Conservation (phyloP, 2,113 vertebrate species). For the Scophthalmus maximus region DNA sequence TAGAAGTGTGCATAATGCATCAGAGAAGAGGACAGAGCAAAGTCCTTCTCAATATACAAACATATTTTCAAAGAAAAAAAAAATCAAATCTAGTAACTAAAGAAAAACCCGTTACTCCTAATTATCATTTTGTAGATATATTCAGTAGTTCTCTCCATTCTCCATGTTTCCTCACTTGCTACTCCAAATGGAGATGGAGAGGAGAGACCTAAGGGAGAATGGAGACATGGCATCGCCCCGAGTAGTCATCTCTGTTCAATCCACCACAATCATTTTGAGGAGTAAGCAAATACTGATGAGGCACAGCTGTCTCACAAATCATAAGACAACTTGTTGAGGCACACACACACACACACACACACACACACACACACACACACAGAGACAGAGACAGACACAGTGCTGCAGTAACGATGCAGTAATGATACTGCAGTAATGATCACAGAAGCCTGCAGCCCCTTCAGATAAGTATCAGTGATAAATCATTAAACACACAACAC, state of each 20-base stretch:
- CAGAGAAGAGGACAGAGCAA: slow-evolving; percentile 21
- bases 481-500: neutral
- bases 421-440: neutral
- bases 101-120: too few species aligned
- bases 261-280: neutral
- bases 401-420: slow-evolving; percentile 22
- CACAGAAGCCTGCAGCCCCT: neutral
- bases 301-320: slow-evolving; percentile 26
- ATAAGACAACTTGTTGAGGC: neutral
- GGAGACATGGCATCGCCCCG: neutral
- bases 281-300: slow-evolving; percentile 12
- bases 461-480: slow-evolving; percentile 17
- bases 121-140: neutral
- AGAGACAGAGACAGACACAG: neutral
- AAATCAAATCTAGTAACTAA: neutral
- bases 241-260: neutral
- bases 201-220: too few species aligned
- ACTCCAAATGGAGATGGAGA: neutral
- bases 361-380: neutral
- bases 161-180: neutral
- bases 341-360: neutral
- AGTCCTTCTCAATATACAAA: too few species aligned
- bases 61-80: slow-evolving; percentile 19
- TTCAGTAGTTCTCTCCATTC: neutral
- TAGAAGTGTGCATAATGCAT: slow-evolving; percentile 10